phyloP scores from a whole-genome alignment of 2,888 invertebrate genomes.

The Cinara cedri region DNA sequence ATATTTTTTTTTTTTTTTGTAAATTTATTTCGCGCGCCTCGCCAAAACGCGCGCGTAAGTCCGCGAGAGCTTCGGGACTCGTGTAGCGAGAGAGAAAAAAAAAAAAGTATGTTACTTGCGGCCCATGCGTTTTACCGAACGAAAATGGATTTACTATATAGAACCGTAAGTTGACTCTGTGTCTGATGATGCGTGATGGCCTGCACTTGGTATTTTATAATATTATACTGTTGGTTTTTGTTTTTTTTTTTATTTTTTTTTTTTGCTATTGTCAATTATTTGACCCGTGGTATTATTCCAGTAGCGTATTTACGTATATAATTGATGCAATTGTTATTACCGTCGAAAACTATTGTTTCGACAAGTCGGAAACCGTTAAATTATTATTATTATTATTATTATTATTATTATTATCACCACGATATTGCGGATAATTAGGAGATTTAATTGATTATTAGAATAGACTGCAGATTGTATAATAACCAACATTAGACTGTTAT shows the following conservation, averaged over 20 bases:
- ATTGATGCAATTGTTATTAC: slow-evolving; percentile 14
- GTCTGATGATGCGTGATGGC: slow-evolving; percentile 47
- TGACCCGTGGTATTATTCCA: slow-evolving; percentile 22
- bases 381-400: no score
- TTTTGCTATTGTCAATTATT: slow-evolving; percentile 10
- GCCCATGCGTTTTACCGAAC: slow-evolving; percentile 44
- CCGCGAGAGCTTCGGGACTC: slow-evolving; percentile 53
- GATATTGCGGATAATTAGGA: background rate
- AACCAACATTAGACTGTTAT: slow-evolving; percentile 30
- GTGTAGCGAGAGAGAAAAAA: slow-evolving; percentile 33
- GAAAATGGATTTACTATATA: slow-evolving; percentile 46
- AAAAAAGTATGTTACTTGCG: slow-evolving; percentile 29
- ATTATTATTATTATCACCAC: background rate
- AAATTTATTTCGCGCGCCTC: slow-evolving; percentile 13
- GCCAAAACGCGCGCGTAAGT: slow-evolving; percentile 16
- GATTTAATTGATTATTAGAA: no score
- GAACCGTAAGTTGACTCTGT: slow-evolving; percentile 46
- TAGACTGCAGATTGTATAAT: slow-evolving; percentile 23
- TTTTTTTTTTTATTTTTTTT: slow-evolving; percentile 18
- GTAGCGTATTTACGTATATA: slow-evolving; percentile 32
- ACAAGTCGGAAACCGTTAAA: background rate
- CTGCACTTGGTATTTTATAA: slow-evolving; percentile 55
- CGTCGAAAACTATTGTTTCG: slow-evolving; percentile 12
- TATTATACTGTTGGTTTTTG: background rate
- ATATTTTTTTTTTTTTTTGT: background rate